Evolutionary conservation across 2,113 vertebrate genomes (phyloP).

Genomic region (Danionella cerebrum): DNA sequence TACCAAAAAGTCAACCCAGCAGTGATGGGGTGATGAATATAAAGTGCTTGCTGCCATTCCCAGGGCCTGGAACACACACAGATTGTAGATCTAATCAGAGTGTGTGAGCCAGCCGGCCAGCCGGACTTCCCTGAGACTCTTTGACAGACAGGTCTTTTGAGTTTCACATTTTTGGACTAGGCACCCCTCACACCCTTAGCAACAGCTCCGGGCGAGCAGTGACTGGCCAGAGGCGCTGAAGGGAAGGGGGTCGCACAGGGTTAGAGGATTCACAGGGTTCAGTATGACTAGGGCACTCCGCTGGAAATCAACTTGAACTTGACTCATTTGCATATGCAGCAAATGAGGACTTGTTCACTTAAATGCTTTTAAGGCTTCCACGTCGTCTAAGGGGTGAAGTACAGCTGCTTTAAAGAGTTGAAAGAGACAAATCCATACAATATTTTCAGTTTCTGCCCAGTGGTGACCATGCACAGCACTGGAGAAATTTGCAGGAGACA

Average conservation of each 20-base stretch:
- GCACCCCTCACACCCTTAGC: constrained; percentile 85
- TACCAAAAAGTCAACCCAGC: no score
- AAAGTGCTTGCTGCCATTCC: constrained; percentile 83
- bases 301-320: constrained; percentile 69
- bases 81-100: constrained; percentile 23
- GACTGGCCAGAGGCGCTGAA: neutral
- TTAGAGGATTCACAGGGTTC: constrained; percentile 36
- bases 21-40: constrained; percentile 91
- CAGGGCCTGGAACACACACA: constrained; percentile 69
- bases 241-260: constrained; percentile 11
- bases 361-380: no score
- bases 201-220: constrained; percentile 67
- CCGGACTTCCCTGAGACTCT: constrained; percentile 81
- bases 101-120: constrained; percentile 50
- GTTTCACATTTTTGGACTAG: constrained; percentile 73
- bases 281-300: constrained; percentile 33
- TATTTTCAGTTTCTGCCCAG: no score
- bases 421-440: no score
- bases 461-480: no score
- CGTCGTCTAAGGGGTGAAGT: no score
- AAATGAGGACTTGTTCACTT: neutral
- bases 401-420: no score
- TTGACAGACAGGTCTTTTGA: constrained; percentile 91
- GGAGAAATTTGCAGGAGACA: no score
- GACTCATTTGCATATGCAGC: constrained; percentile 42